Conservation (phyloP, 2,797 vertebrate species). For the Myiotriccus ornatus region DNA sequence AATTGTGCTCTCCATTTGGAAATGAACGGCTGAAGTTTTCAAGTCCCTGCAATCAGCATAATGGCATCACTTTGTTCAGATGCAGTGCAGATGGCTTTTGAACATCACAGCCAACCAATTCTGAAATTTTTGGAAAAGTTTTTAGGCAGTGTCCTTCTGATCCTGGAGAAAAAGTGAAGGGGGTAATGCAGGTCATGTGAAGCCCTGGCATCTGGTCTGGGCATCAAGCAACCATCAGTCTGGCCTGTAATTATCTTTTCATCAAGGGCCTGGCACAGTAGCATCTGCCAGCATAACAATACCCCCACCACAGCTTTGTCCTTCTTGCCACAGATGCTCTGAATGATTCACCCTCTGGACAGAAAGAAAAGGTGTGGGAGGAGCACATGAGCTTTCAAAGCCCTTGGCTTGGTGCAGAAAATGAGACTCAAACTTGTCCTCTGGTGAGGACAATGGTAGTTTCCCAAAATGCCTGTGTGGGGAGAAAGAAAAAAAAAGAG, state of each 20-base stretch:
- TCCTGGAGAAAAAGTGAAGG: neutral
- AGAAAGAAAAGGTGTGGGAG: slow-evolving; percentile 25
- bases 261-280: neutral
- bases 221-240: neutral
- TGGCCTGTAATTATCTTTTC: slow-evolving; percentile 6
- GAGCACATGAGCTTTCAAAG: neutral
- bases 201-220: neutral
- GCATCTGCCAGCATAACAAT: neutral
- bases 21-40: neutral
- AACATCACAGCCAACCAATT: neutral
- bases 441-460: neutral
- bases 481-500: neutral
- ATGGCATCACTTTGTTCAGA: neutral
- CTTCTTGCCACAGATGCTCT: neutral
- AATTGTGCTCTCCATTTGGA: slow-evolving; percentile 2
- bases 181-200: neutral
- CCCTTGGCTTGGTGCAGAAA: neutral
- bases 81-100: neutral
- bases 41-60: neutral
- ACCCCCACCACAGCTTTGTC: neutral
- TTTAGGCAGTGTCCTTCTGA: neutral
- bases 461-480: neutral
- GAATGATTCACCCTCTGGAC: neutral
- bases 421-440: neutral
- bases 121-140: neutral